Conservation (phyloP, 2,113 vertebrate genomes). For the Phoxinus phoxinus region DNA sequence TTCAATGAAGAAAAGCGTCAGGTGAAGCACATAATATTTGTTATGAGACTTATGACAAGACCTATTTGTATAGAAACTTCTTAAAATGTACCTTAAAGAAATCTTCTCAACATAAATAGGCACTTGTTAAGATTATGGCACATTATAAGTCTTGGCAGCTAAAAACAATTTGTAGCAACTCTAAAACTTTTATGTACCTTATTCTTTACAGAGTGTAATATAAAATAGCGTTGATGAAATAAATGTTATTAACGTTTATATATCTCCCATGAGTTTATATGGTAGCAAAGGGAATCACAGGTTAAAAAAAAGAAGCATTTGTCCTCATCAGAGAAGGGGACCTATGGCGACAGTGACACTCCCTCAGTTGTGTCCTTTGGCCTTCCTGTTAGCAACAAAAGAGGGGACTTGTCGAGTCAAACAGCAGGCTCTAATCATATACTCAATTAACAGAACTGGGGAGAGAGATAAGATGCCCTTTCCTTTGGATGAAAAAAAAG, state of each 20-base stretch:
- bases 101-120: background rate
- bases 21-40: no score
- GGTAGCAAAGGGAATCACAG: background rate
- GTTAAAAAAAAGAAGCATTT: background rate
- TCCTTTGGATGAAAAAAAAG: slow-evolving; percentile 62
- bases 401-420: slow-evolving; percentile 62
- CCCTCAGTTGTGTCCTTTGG: slow-evolving; percentile 45
- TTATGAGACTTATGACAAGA: no score
- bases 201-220: background rate
- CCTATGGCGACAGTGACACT: slow-evolving; percentile 13
- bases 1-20: no score
- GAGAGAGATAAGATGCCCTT: slow-evolving; percentile 65
- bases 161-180: no score
- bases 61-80: no score
- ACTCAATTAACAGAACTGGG: slow-evolving; percentile 62
- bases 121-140: background rate
- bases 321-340: slow-evolving; percentile 24
- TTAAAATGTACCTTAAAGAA: no score
- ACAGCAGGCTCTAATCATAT: slow-evolving; percentile 66
- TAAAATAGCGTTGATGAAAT: background rate
- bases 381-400: slow-evolving; percentile 57
- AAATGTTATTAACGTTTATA: background rate
- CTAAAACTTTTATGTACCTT: background rate
- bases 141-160: background rate
- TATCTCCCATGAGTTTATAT: background rate